Percentiles rank a stretch among this genome's conserved stretches.
These are phyloP conservation scores for Campylomormyrus tamandua DNA, from an alignment of 2,113 vertebrate species.

Conservation along the genomic window DNA sequence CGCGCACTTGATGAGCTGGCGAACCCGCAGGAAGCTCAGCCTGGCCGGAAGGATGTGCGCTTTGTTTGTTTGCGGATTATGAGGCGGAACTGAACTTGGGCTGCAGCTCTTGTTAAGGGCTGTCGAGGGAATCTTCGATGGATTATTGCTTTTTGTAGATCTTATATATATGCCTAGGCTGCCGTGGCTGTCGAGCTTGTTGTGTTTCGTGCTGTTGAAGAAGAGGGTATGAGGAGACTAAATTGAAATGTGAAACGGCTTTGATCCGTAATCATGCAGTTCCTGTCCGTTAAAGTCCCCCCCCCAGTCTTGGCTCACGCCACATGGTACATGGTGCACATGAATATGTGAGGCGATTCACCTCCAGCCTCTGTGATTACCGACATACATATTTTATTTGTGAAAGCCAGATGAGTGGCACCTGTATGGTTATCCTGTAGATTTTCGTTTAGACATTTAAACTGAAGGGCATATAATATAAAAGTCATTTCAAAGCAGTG, in stretches of 20 bases:
- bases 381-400: slow-evolving; percentile 26
- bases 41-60: background rate
- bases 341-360: background rate
- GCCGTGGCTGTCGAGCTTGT: background rate
- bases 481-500: background rate
- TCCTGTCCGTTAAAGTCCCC: background rate
- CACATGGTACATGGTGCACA: background rate
- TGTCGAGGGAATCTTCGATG: background rate
- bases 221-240: background rate
- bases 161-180: background rate
- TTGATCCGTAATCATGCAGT: background rate
- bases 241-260: background rate
- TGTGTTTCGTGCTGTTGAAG: slow-evolving; percentile 22
- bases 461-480: background rate
- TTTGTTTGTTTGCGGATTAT: background rate
- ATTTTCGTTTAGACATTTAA: background rate
- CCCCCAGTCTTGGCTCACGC: background rate
- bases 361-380: background rate
- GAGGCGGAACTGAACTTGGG: background rate
- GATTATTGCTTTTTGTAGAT: background rate
- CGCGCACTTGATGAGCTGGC: background rate
- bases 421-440: background rate
- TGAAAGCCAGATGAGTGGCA: background rate
- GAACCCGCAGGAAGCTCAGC: background rate
- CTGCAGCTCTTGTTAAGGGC: background rate